Base-by-base conservation (phyloP, 2,113 vertebrate genomes). In the Peromyscus leucopus region DNA sequence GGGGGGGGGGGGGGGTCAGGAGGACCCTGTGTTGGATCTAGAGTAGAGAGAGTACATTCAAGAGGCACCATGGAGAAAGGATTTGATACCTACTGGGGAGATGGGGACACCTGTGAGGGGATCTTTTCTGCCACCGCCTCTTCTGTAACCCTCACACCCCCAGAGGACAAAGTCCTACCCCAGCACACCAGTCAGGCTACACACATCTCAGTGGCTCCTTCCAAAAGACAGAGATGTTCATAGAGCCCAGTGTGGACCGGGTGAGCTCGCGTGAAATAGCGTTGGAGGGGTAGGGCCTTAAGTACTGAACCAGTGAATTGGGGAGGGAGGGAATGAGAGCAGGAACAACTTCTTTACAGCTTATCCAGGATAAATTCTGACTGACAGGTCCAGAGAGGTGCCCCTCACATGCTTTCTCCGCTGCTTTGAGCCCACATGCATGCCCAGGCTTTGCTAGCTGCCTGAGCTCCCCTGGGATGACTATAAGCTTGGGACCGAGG, bases 11-110 rank as follows among this genome's bases (percentile, higher is more conserved):
- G 57, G 12, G 39, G 6, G 7, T 31, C 15, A 11, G 8, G 21
- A 57, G 39, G 36, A 39, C 1, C 0, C 3, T 1, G 1, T 10
- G 0, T 3, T 51, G 72, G 24, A 28, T 11, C 48, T 89, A 31
- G 75, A 87, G 31, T 0, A 15, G 7, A 17, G 16, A 79, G 22
- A 36, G 26, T 33, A 8, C 33, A 36, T 6, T 69, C 46, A 28
- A 51, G 78, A n/a, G 39, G 51, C 15, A 63, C 16, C 39, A 31
- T 63, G 42, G 42, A 48, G 55, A 61, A 46, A 65, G 16, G 39
- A 46, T 12, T 61, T 72, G 51, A 65, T 65, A 84, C 24, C 33
- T 26, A 48, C 15, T 3, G 6, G 17, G 61, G 2, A 3, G 22
- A 63, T 26, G 6, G 21, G 22, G 3, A 61, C n/a, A 42, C 22